Conservation (phyloP, 1,140 invertebrate genomes). For the Globodera rostochiensis region DNA sequence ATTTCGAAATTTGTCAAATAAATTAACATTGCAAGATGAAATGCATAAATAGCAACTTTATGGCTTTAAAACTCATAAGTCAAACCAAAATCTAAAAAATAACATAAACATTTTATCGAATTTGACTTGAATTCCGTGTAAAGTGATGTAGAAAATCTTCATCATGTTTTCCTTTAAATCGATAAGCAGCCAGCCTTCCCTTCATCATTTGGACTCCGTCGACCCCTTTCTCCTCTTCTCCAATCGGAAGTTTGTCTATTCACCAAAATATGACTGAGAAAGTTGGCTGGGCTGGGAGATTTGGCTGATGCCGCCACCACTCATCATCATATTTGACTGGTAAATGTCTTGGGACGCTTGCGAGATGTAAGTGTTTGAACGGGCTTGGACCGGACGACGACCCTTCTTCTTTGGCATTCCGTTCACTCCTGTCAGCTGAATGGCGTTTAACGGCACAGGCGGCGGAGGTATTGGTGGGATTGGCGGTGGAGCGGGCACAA, state of each 20-base stretch:
- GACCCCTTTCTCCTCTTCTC: background rate
- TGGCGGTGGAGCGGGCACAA: slow-evolving; percentile 38
- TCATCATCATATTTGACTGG: slow-evolving; percentile 9
- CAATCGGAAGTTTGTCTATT: slow-evolving; percentile 3
- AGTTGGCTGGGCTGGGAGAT: slow-evolving; percentile 21
- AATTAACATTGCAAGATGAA: no score
- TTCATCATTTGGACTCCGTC: background rate
- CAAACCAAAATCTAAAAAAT: no score
- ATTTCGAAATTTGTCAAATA: background rate
- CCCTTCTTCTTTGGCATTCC: slow-evolving; percentile 17
- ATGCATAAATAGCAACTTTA: background rate
- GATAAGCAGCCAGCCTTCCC: background rate
- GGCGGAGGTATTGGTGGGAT: slow-evolving; percentile 31
- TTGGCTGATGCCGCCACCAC: slow-evolving; percentile 24
- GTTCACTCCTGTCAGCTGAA: slow-evolving; percentile 12
- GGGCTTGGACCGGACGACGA: background rate
- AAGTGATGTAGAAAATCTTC: background rate
- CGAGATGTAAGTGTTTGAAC: slow-evolving; percentile 25
- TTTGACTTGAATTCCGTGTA: background rate
- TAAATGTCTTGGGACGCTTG: slow-evolving; percentile 32
- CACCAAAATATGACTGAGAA: slow-evolving; percentile 4
- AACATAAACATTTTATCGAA: background rate
- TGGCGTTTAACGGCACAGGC: slow-evolving; percentile 25
- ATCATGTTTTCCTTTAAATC: background rate
- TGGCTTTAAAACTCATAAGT: background rate